phyloP scores from a whole-genome alignment of 2,888 invertebrate genomes.

The Colostygia pectinataria region DNA sequence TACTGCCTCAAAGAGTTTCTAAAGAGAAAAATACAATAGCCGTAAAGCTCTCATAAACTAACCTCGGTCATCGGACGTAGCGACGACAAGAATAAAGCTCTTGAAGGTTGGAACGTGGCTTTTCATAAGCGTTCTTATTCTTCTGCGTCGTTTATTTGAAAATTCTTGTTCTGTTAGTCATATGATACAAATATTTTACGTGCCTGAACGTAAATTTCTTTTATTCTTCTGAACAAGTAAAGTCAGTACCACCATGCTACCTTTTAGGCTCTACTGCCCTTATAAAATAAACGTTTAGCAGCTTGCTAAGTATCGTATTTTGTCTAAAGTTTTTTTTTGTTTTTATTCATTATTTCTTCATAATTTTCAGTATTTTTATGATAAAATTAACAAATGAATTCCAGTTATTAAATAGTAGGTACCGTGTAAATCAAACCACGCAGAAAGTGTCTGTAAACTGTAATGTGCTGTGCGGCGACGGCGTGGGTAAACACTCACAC shows the following conservation, averaged over 20 bases:
- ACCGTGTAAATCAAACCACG: too few species aligned
- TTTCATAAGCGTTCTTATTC: conserved; percentile 41
- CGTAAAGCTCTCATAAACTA: conserved; percentile 54
- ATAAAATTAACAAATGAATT: too few species aligned
- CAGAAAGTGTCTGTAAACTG: too few species aligned
- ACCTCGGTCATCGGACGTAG: conserved; percentile 54
- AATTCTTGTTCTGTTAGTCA: conserved; percentile 35
- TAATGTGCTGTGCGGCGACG: too few species aligned
- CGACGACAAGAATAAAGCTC: conserved; percentile 52
- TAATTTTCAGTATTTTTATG: too few species aligned
- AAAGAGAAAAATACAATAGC: conserved; percentile 46
- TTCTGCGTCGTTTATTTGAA: conserved; percentile 36
- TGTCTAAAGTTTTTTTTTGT: too few species aligned
- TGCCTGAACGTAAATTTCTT: background rate
- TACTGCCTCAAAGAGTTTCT: conserved; percentile 6
- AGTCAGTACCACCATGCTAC: background rate
- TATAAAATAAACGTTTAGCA: too few species aligned
- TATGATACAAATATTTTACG: conserved; percentile 18
- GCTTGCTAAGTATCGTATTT: too few species aligned
- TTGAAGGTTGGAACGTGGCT: conserved; percentile 40
- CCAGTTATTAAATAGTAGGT: too few species aligned
- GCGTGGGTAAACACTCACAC: too few species aligned
- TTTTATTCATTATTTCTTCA: too few species aligned
- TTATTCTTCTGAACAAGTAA: background rate
- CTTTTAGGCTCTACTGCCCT: too few species aligned